Base-by-base conservation (phyloP, 2,888 invertebrate genomes). In the Hyles lineata region DNA sequence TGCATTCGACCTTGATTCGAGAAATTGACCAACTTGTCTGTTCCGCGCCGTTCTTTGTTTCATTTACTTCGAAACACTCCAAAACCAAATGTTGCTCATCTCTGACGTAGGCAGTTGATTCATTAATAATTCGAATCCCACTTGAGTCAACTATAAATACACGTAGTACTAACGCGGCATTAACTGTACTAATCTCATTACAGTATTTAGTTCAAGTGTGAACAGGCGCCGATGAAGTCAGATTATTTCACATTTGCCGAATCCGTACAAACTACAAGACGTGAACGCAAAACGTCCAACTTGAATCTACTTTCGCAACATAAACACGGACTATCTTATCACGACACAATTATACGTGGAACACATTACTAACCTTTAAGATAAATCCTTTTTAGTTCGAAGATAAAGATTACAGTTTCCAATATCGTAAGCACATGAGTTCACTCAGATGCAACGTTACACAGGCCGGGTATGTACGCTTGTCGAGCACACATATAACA, bases 391-490 rank as follows among this genome's bases (percentile, higher is more conserved):
- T 79, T 82, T 80, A 76, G 79, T 76, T 76, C 81, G 78, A 83
- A 74, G 77, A 74, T 55, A 55, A 80, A 82, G 76, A 85, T 83
- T 85, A 87, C 82, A 84, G 89, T 90, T 91, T 88, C 91, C 89
- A 92, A 91, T 88, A 89, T 87, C 90, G 67, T 86, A 89, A 89
- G 82, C 92, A 93, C 92, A 87, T 90, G 82, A 92, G 92, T 92
- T 92, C 93, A 93, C 92, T 90, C 87, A 84, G 84, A 82, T 80
- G 85, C 84, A 90, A 92, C 87, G 92, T 92, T 90, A 90, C 93
- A 93, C 92, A 89, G 89, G 88, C 86, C 87, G 87, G 43, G 89
- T 78, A 60, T 60, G 52, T 83, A 88, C 89, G 90, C 88, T 91
- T 81, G 87, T 86, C 89, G 87, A 89, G 79, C 93, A 93, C 90